Evolutionary conservation across 2,113 vertebrate species (phyloP), one percentile per base, ranked within the genome.

Genomic region (Erythrocercus mccallii): DNA sequence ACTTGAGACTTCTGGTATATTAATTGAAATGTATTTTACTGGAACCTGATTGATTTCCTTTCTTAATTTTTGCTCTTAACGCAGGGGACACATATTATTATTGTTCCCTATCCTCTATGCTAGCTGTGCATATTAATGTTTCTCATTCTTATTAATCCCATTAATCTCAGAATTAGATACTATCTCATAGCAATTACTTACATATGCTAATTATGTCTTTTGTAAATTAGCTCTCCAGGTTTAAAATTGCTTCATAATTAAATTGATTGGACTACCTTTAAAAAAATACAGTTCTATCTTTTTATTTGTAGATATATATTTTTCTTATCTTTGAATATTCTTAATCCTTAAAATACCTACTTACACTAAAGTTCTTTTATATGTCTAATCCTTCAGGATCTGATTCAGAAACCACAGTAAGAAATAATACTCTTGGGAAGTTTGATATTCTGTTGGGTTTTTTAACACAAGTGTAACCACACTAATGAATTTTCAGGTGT

Each of bases 71-170:
- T 48, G 48, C 65, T 87, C 30, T 84, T 16, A 66, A 53, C 42
- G 76, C 53, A 82, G 47, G 21, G 44, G 81, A 72, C 15, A 37
- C 60, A 47, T 60, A 47, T 60, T 86, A 40, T 18, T 20, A 38
- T 84, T 87, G 56, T 71, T 45, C 10, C 76, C 24, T 61, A 42
- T 50, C 15, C 19, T 65, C 61, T 89, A 69, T 1, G 11, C 62
- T 65, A 47, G 12, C 38, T 79, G 37, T 81, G 30, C 45, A 61
- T 84, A 64, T 80, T 35, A 22, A 33, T 78, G 23, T 11, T 84
- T 92, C 69, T 91, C 19, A 65, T 76, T 92, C 84, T 81, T 89
- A 91, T 89, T 94, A 92, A 92, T 77, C 50, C 62, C 62, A 60
- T 61, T 90, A 82, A 90, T 95, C 45, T 82, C 50, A 77, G 42